Conservation (phyloP, 2,888 invertebrate species). For the Aphrophora alni region DNA sequence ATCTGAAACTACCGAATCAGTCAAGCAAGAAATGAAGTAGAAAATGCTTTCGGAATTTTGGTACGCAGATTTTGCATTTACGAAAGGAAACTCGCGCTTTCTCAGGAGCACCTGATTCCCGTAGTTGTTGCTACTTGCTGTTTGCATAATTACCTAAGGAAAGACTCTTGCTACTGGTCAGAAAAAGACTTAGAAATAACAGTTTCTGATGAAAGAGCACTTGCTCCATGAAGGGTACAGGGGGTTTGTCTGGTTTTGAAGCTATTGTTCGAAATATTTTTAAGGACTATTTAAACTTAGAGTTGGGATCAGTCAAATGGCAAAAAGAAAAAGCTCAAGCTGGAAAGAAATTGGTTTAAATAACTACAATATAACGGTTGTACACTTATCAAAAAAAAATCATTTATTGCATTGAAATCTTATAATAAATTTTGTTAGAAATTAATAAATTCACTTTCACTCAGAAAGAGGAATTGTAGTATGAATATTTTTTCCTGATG, state of each 20-base stretch:
- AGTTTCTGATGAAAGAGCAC: conserved; percentile 14
- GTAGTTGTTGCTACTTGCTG: neutral
- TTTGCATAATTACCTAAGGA: conserved; percentile 16
- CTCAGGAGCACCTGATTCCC: neutral
- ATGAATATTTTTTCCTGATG: too few relatives aligned
- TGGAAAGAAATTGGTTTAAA: neutral
- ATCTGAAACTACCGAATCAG: conserved; percentile 33
- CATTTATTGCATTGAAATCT: too few relatives aligned
- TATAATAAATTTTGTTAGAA: too few relatives aligned
- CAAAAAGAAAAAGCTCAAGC: neutral
- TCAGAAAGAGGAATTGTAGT: too few relatives aligned
- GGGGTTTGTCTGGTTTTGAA: neutral
- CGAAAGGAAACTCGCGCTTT: conserved; percentile 8
- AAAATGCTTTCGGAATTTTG: conserved; percentile 36
- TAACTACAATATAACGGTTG: neutral
- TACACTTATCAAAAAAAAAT: too few relatives aligned
- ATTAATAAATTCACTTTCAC: too few relatives aligned
- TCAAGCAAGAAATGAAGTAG: conserved; percentile 25
- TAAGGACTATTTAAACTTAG: neutral
- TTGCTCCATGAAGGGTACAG: neutral
- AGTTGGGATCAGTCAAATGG: conserved; percentile 1
- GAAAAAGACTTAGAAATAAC: conserved; percentile 11
- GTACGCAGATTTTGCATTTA: conserved; percentile 12
- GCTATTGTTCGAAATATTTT: conserved; percentile 7
- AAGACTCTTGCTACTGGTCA: conserved; percentile 1